Evolutionary conservation across 1,140 invertebrate species (phyloP).

Genomic region (Drosophila asahinai): DNA sequence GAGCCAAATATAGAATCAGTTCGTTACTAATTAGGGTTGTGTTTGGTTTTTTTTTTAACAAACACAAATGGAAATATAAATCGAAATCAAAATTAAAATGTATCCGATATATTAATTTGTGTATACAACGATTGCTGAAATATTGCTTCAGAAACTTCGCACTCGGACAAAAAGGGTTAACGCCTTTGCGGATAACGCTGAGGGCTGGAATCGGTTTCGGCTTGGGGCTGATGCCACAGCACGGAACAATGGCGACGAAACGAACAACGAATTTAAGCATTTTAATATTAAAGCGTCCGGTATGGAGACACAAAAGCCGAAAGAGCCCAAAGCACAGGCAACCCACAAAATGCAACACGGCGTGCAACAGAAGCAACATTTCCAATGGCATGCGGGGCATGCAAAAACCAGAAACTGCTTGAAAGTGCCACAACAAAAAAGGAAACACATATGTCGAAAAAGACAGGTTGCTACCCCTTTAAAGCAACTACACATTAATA

Average conservation of each 20-base stretch:
- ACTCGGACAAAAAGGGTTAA: slow-evolving; percentile 6
- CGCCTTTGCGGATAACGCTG: slow-evolving; percentile 1
- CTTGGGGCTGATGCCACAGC: slow-evolving; percentile 22
- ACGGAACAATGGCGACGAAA: slow-evolving; percentile 73
- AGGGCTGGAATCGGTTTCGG: slow-evolving; percentile 8
- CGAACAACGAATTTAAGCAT: slow-evolving; percentile 73
- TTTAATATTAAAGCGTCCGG: slow-evolving; percentile 79
- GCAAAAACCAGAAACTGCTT: slow-evolving; percentile 60
- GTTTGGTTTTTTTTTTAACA: not conserved
- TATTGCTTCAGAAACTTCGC: not conserved
- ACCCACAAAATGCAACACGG: slow-evolving; percentile 70
- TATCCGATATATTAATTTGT: not conserved
- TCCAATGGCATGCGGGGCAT: slow-evolving; percentile 57
- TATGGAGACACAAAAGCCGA: slow-evolving; percentile 51
- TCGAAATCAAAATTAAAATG: not conserved
- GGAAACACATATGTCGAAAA: not conserved
- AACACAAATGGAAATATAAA: too few species aligned
- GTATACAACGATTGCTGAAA: too few species aligned
- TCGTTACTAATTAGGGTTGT: too few species aligned
- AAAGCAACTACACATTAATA: too few species aligned
- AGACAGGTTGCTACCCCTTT: not conserved
- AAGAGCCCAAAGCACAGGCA: slow-evolving; percentile 19
- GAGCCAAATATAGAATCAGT: too few species aligned
- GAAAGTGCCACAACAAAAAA: slow-evolving; percentile 43
- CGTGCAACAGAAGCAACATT: slow-evolving; percentile 46